Evolutionary conservation across 2,888 invertebrate genomes (phyloP).

Genomic region (Drosophila rubida): DNA sequence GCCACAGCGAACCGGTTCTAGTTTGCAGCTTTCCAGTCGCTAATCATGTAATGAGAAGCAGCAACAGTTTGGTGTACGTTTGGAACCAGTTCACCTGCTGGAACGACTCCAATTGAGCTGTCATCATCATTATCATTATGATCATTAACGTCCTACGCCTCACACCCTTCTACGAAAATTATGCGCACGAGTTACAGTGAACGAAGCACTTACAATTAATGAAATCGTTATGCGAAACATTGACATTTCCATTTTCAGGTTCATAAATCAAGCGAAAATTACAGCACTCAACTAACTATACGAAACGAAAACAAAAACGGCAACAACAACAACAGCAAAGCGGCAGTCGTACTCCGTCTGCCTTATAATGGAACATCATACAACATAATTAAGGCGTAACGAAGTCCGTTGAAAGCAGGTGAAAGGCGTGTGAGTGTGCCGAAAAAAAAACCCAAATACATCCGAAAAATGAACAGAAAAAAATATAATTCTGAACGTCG

Average conservation of each 20-base stretch:
- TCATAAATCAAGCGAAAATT: slow-evolving; percentile 82
- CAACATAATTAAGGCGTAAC: slow-evolving; percentile 79
- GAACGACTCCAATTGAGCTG: slow-evolving; percentile 58
- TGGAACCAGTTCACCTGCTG: slow-evolving; percentile 14
- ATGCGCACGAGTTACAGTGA: slow-evolving; percentile 43
- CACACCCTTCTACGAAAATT: slow-evolving; percentile 22
- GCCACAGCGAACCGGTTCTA: neutral
- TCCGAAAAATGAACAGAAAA: slow-evolving; percentile 6
- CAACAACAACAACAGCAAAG: slow-evolving; percentile 28
- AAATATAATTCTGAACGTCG: slow-evolving; percentile 39
- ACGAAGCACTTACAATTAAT: slow-evolving; percentile 67
- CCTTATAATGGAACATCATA: slow-evolving; percentile 69
- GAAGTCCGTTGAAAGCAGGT: slow-evolving; percentile 65
- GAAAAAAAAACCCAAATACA: slow-evolving; percentile 44
- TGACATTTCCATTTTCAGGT: slow-evolving; percentile 72
- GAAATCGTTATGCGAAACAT: slow-evolving; percentile 77
- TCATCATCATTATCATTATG: slow-evolving; percentile 52
- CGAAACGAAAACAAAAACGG: slow-evolving; percentile 26
- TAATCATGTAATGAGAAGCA: neutral
- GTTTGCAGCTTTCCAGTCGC: neutral
- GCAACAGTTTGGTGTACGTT: neutral
- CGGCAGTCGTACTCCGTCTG: slow-evolving; percentile 36
- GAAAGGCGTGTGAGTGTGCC: slow-evolving; percentile 77
- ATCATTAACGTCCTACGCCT: slow-evolving; percentile 36
- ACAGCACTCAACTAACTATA: slow-evolving; percentile 49